Conservation (phyloP, 2,113 vertebrate species). For the Climacteris rufus region DNA sequence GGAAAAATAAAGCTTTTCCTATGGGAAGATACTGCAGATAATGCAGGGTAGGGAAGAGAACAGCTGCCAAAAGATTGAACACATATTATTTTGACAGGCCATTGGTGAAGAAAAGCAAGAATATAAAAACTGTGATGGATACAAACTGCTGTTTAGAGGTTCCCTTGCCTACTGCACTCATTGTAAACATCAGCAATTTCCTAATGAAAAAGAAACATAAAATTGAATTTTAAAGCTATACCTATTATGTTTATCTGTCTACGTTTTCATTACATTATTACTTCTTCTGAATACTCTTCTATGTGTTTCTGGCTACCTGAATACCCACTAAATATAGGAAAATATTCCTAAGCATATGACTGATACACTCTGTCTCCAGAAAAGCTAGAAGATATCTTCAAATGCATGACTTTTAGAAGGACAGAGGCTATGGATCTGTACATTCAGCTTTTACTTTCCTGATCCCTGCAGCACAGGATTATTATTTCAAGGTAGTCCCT, state of each 20-base stretch:
- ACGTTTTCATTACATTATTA: neutral
- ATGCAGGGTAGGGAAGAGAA: neutral
- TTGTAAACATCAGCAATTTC: neutral
- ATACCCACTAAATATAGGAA: neutral
- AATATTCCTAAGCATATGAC: neutral
- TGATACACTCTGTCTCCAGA: neutral
- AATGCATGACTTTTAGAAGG: neutral
- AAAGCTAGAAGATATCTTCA: neutral
- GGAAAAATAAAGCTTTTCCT: neutral
- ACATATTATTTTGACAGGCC: neutral
- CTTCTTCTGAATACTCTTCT: neutral
- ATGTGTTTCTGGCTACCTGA: neutral
- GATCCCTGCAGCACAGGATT: neutral
- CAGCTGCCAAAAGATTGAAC: neutral
- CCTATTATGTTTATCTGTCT: neutral
- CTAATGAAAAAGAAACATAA: neutral
- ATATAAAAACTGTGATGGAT: neutral
- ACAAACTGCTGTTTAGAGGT: neutral
- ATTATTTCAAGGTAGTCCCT: neutral
- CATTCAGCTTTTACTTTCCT: neutral
- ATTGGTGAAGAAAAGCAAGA: neutral
- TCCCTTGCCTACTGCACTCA: neutral
- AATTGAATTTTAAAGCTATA: neutral
- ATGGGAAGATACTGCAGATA: neutral
- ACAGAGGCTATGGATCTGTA: neutral